Evolutionary conservation across 2,113 vertebrate species (phyloP), one percentile per base, ranked within the genome.

Genomic region (Hucho hucho): DNA sequence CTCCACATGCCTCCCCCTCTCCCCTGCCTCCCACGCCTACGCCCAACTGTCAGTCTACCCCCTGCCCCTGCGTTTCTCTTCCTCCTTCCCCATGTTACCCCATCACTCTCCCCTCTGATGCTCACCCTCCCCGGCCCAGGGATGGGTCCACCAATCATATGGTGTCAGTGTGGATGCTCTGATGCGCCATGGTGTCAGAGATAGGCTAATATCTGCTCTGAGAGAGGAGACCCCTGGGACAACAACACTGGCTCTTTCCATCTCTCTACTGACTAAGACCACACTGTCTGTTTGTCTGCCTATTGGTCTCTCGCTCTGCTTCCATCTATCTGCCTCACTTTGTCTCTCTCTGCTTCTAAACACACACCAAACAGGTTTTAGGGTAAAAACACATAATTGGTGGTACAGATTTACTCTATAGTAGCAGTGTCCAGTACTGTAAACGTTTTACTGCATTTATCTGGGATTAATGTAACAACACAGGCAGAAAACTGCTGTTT

Each of bases 161-260:
- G 81, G 78, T 92, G 91, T 92, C 91, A 89, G 86, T 77, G 79
- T 79, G 73, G 77, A 76, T 61, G 86, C 89, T 87, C 87, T 91
- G 91, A 93, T 90, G 88, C 88, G 90, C 90, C 80, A 85, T 13
- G 61, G 84, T 89, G 91, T 93, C 91, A 91, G 81, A 84, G 81
- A 81, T 82, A 83, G 84, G 83, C 87, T 89, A 86, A 89, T 83
- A 87, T 85, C 86, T 89, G 83, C 81, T 87, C 82, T 49, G 64
- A 18, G 76, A 88, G 79, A 76, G 75, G 87, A 80, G 79, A 73
- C 91, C 89, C 87, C 2, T 75, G 90, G 89, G 92, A 91, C 80
- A 1, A 1, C 61, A 90, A 77, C 1, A 2, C 47, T 69, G 77
- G 53, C 53, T 77, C 61, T 75, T 75, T 78, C 73, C 68, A 75